Evolutionary conservation across 2,797 vertebrate species (phyloP).

Genomic region (Sternarchorhynchus goeldii): DNA sequence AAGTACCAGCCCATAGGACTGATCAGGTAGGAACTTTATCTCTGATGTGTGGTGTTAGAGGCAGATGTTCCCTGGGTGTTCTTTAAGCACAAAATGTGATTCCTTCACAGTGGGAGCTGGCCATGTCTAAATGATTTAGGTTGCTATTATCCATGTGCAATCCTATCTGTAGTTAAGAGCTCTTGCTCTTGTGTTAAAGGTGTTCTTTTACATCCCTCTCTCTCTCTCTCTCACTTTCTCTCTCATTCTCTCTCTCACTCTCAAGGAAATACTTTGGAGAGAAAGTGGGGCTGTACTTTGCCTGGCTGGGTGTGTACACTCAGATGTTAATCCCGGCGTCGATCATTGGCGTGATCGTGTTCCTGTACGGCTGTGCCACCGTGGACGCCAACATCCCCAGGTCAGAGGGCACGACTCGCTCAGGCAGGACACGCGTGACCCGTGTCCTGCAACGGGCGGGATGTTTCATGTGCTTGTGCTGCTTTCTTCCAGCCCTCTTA

Average conservation of each 20-base stretch:
- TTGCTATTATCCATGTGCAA: not conserved
- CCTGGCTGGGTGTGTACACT: constrained; percentile 97
- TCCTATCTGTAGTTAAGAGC: not conserved
- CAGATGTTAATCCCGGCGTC: constrained; percentile 97
- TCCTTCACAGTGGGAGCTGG: not conserved
- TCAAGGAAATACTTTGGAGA: constrained; percentile 95
- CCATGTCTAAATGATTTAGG: not conserved
- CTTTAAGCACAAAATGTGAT: not conserved
- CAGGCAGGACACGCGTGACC: not conserved
- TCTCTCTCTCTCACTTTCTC: not conserved
- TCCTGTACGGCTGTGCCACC: constrained; percentile 93
- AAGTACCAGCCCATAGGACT: constrained; percentile 96
- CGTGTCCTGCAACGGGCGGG: no score
- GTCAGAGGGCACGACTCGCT: constrained; percentile 63
- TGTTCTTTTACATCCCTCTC: not conserved
- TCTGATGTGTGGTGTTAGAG: not conserved
- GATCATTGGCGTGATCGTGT: constrained; percentile 90
- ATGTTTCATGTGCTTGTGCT: no score
- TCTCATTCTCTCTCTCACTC: constrained; percentile 32
- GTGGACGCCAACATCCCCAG: constrained; percentile 93
- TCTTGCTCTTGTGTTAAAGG: not conserved
- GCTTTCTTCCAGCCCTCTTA: no score
- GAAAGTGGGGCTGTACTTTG: constrained; percentile 96
- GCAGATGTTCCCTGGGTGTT: not conserved
- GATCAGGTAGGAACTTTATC: constrained; percentile 81